phyloP scores from a whole-genome alignment of 2,113 vertebrate genomes.

The Trochalopteron elliotii region DNA sequence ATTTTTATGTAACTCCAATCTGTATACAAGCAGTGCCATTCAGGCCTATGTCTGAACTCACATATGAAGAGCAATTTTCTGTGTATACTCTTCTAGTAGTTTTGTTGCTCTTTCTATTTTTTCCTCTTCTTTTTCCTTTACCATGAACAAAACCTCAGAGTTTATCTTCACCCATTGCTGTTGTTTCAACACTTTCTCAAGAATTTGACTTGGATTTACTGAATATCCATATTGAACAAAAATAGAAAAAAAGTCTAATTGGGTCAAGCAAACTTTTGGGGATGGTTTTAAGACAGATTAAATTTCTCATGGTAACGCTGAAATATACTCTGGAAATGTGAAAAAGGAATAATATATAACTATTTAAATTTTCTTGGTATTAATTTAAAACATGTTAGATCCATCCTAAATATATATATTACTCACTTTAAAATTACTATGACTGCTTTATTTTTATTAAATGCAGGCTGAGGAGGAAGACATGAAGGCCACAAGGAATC shows the following conservation, averaged over 20 bases:
- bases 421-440: background rate
- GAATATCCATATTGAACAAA: background rate
- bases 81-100: accelerated
- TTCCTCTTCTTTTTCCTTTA: background rate
- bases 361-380: background rate
- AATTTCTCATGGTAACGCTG: background rate
- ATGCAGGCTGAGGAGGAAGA: background rate
- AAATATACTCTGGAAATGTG: background rate
- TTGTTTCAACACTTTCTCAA: background rate
- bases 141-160: accelerated
- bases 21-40: background rate
- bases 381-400: background rate
- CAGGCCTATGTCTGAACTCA: background rate
- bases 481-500: background rate
- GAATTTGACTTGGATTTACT: background rate
- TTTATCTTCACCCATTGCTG: background rate
- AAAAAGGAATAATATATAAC: background rate
- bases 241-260: too few relatives aligned
- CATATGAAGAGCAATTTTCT: background rate
- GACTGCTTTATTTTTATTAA: background rate
- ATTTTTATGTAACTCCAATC: background rate
- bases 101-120: background rate
- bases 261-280: background rate
- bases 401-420: background rate
- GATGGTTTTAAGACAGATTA: background rate